Conservation (phyloP, 1,140 invertebrate species). For the Zophobas morio region DNA sequence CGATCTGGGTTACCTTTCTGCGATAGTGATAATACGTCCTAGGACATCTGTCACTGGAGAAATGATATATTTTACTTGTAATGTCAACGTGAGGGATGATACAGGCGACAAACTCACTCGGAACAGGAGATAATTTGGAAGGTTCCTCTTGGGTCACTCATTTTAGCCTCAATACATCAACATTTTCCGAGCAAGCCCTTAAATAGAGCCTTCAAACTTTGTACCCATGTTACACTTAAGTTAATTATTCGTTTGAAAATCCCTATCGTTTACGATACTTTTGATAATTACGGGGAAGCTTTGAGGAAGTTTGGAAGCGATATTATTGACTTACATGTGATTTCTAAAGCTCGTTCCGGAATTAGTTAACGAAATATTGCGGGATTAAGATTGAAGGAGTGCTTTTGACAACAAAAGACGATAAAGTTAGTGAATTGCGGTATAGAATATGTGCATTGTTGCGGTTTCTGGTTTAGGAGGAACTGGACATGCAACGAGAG, state of each 20-base stretch:
- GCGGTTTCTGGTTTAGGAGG: background rate
- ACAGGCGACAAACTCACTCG: background rate
- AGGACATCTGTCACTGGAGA: conserved; percentile 9
- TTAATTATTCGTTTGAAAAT: conserved; percentile 33
- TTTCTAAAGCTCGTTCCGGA: conserved; percentile 10
- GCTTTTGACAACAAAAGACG: conserved; percentile 26
- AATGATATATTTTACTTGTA: conserved; percentile 30
- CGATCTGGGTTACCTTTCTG: conserved; percentile 1
- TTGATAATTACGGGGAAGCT: conserved; percentile 19
- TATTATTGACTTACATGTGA: conserved; percentile 7
- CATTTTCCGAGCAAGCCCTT: background rate
- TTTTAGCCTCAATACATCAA: conserved; percentile 7
- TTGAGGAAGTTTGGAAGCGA: conserved; percentile 1
- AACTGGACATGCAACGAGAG: no score
- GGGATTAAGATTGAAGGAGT: background rate
- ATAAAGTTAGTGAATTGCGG: background rate
- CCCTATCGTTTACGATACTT: conserved; percentile 2
- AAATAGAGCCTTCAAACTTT: conserved; percentile 7
- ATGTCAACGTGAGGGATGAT: conserved; percentile 25
- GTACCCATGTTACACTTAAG: background rate
- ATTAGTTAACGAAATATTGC: conserved; percentile 2
- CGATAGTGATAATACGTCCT: background rate
- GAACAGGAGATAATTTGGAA: conserved; percentile 21
- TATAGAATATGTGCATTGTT: background rate
- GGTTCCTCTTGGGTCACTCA: conserved; percentile 25